Conservation (phyloP, 1,140 invertebrate genomes). For the Procambarus virginalis region DNA sequence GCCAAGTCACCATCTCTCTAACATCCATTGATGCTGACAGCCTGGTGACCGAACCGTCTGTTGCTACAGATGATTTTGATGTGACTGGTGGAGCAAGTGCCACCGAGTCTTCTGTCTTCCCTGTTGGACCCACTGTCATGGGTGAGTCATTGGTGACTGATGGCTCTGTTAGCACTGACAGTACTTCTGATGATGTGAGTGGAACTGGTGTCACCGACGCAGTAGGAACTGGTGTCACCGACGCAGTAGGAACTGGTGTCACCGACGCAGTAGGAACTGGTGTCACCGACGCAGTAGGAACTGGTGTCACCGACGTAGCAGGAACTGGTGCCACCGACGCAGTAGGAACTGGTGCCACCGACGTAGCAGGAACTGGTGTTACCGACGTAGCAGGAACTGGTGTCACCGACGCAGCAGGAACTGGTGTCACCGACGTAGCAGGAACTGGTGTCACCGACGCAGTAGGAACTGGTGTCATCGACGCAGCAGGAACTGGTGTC, state of each 20-base stretch:
- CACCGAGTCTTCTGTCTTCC: neutral
- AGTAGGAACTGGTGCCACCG: neutral
- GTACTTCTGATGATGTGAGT: neutral
- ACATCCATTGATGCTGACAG: neutral
- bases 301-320: neutral
- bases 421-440: neutral
- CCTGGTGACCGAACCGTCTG: neutral
- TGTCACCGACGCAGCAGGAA: neutral
- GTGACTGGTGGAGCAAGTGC: neutral
- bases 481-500: neutral
- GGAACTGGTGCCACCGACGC: too few species aligned
- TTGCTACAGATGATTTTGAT: neutral
- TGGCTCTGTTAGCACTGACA: neutral
- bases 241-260: neutral
- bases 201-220: neutral
- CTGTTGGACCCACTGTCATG: neutral
- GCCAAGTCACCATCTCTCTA: neutral
- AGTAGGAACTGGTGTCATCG: too few species aligned
- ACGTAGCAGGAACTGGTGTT: neutral
- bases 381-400: neutral
- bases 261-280: neutral
- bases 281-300: neutral
- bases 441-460: neutral
- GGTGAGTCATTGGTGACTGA: neutral
- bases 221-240: neutral